phyloP scores from a whole-genome alignment of 2,113 vertebrate genomes.

The Thalassoma bifasciatum region DNA sequence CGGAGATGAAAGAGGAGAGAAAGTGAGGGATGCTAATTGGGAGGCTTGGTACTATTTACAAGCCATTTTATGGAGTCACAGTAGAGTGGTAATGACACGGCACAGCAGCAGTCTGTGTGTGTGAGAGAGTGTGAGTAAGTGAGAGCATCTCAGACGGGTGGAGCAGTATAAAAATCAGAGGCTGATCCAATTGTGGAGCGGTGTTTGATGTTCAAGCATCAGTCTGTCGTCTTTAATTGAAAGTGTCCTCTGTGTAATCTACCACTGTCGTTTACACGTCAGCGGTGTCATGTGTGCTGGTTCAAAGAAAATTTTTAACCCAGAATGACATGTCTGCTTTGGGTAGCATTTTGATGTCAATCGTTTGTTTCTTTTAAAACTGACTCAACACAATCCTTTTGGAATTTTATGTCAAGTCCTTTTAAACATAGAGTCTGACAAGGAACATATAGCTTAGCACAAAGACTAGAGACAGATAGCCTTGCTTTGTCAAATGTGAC shows the following conservation, averaged over 20 bases:
- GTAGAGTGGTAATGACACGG: conserved; percentile 69
- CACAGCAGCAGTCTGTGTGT: conserved; percentile 42
- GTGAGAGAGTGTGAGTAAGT: conserved; percentile 38
- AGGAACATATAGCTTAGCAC: neutral
- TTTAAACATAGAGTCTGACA: neutral
- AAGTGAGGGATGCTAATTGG: conserved; percentile 75
- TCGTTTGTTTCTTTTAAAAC: neutral
- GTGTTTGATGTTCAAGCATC: conserved; percentile 40
- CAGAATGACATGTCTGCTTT: neutral
- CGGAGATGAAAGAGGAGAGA: conserved; percentile 63
- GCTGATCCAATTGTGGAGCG: conserved; percentile 41
- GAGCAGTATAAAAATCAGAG: conserved; percentile 38
- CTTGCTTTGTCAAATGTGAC: neutral
- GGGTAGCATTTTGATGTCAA: neutral
- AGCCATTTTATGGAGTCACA: conserved; percentile 76
- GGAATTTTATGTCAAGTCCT: neutral
- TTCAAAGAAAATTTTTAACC: neutral
- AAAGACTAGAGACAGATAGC: neutral
- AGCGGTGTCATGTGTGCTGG: neutral
- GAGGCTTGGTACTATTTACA: conserved; percentile 68
- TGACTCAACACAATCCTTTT: neutral
- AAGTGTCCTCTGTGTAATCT: neutral
- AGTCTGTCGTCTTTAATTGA: conserved; percentile 31
- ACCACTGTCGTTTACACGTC: conserved; percentile 7
- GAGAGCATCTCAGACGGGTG: conserved; percentile 55